Percentiles rank a stretch among this genome's conserved stretches.
These are phyloP conservation scores for Nansenia antarctica DNA, from an alignment of 2,113 vertebrate genomes.

Conservation along the genomic window DNA sequence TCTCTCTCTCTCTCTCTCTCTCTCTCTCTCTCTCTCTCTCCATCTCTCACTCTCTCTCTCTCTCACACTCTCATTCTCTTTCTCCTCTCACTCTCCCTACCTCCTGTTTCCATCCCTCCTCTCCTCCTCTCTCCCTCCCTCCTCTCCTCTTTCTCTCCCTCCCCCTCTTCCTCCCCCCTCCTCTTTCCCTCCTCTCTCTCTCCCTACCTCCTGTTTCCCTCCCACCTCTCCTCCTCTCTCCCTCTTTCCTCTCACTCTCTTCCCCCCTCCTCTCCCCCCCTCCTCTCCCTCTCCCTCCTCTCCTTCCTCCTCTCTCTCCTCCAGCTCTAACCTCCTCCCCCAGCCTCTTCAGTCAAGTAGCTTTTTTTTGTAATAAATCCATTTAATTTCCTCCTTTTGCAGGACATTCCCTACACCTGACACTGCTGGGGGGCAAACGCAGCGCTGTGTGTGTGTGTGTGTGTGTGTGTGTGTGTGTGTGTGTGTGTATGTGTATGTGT, in stretches of 20 bases:
- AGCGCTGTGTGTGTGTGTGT: background rate
- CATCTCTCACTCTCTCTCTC: background rate
- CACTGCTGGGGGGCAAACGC: background rate
- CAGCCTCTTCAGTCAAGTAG: background rate
- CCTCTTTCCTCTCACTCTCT: slow-evolving; percentile 1
- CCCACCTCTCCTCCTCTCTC: background rate
- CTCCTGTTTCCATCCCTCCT: background rate
- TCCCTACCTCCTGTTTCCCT: background rate
- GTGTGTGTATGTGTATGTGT: background rate
- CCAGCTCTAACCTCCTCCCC: background rate
- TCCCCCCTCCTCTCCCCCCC: background rate
- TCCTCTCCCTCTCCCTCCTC: background rate
- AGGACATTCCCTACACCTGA: background rate
- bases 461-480: background rate
- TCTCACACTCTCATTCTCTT: slow-evolving; percentile 4
- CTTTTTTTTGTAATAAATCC: no score
- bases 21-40: background rate
- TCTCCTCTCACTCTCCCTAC: background rate
- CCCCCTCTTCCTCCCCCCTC: background rate
- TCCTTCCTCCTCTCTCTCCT: background rate
- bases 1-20: background rate
- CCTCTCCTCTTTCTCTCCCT: background rate
- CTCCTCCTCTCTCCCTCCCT: background rate
- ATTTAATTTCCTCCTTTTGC: slow-evolving; percentile 1
- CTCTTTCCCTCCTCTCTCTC: background rate